Percentiles rank a stretch among this genome's conserved stretches.
Conservation (phyloP, 2,888 invertebrate species). For the Pseudanteris insignis region DNA sequence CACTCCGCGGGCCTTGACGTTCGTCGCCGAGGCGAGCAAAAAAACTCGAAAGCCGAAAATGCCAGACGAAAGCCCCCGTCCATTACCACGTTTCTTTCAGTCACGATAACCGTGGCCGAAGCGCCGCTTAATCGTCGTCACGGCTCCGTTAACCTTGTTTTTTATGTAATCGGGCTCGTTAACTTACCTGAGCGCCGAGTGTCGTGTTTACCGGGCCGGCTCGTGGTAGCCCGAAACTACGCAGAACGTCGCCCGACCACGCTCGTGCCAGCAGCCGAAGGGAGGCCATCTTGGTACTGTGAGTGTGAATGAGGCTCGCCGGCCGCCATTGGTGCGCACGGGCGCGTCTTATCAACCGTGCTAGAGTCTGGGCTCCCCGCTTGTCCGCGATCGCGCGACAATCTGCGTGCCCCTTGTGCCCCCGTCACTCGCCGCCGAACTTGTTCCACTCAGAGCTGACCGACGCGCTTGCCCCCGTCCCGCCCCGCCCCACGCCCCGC, state of each 20-base stretch:
- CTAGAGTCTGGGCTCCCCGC: slow-evolving; percentile 41
- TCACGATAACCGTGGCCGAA: too few relatives aligned
- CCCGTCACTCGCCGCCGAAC: too few relatives aligned
- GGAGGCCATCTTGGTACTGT: slow-evolving; percentile 64
- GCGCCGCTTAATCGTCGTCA: too few relatives aligned
- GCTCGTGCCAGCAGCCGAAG: slow-evolving; percentile 57
- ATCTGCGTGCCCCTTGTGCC: slow-evolving; percentile 1
- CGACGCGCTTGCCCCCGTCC: too few relatives aligned
- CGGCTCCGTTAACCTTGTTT: too few relatives aligned
- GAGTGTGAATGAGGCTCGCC: slow-evolving; percentile 62
- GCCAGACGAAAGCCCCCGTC: not conserved
- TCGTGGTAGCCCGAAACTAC: not conserved
- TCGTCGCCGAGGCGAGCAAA: too few relatives aligned
- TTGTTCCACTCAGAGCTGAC: too few relatives aligned
- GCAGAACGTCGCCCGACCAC: slow-evolving; percentile 8
- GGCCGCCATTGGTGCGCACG: slow-evolving; percentile 63
- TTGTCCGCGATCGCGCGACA: slow-evolving; percentile 15
- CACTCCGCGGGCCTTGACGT: too few relatives aligned
- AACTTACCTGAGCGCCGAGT: too few relatives aligned
- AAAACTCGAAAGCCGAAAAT: not conserved
- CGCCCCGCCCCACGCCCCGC: too few relatives aligned
- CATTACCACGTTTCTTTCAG: slow-evolving; percentile 1
- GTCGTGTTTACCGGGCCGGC: not conserved
- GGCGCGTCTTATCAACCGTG: slow-evolving; percentile 62
- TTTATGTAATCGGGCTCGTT: too few relatives aligned